Evolutionary conservation across 2,113 vertebrate genomes (phyloP).

Genomic region (Mormyrus iriodes): DNA sequence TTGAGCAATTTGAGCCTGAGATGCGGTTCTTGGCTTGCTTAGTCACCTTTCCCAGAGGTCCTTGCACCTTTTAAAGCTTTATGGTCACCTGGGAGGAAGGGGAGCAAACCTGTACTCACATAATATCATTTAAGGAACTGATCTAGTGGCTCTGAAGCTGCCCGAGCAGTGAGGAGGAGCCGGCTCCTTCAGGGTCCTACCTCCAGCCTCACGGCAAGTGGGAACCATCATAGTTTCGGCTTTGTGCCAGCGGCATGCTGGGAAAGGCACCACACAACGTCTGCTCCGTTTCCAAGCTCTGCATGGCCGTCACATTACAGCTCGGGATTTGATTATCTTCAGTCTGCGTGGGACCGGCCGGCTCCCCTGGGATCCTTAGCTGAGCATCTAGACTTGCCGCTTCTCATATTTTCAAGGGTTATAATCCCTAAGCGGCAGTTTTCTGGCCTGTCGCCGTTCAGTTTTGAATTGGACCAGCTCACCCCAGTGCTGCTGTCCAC

Average conservation of each 20-base stretch:
- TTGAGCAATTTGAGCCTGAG: background rate
- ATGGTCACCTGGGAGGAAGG: background rate
- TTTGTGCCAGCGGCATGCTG: constrained; percentile 22
- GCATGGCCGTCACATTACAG: constrained; percentile 16
- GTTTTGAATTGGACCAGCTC: background rate
- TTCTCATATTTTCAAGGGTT: background rate
- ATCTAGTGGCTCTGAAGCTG: background rate
- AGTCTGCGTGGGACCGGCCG: background rate
- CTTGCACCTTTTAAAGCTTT: background rate
- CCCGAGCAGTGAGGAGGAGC: background rate
- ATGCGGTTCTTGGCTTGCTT: background rate
- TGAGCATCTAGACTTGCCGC: background rate
- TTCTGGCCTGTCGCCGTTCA: background rate
- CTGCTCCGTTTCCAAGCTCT: constrained; percentile 23
- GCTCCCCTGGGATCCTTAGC: background rate
- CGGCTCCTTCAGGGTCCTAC: background rate
- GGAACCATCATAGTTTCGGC: constrained; percentile 16
- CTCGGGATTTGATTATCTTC: constrained; percentile 15
- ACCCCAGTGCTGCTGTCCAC: background rate
- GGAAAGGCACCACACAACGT: constrained; percentile 19
- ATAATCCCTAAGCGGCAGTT: background rate
- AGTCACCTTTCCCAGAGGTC: background rate
- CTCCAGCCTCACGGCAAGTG: background rate
- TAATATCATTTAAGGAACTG: background rate
- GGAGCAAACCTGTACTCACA: background rate